phyloP scores from a whole-genome alignment of 35 echinoderm and acorn worm genomes.

The Lytechinus variegatus region DNA sequence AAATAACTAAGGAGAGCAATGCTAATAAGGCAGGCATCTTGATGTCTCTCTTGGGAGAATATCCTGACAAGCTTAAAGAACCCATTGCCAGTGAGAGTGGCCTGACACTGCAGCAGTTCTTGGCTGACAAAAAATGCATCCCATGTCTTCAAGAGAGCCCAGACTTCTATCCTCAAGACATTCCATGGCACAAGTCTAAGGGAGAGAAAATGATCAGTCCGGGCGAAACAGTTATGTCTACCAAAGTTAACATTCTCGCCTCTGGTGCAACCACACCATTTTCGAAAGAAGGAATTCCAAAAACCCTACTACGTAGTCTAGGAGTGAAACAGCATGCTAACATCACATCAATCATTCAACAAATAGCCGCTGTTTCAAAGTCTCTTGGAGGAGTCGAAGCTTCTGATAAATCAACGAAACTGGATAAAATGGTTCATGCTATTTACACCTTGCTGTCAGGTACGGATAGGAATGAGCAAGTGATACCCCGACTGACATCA shows the following conservation, averaged over 20 bases:
- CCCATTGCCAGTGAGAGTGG: neutral
- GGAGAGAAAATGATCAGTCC: neutral
- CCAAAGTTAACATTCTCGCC: neutral
- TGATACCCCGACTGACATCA: neutral
- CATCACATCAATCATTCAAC: neutral
- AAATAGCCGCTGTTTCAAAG: neutral
- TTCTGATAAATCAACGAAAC: neutral
- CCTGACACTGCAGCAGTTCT: neutral
- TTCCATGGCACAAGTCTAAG: neutral
- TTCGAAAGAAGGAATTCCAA: neutral
- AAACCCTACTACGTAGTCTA: neutral
- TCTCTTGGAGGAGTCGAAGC: neutral
- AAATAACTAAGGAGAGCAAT: neutral
- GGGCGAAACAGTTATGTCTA: neutral
- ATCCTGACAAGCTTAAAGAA: neutral
- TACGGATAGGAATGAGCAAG: neutral
- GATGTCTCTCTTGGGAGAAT: neutral
- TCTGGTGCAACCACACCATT: neutral
- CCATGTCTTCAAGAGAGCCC: neutral
- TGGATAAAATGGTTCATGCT: conserved; percentile 6
- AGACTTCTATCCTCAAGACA: neutral
- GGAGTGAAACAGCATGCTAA: neutral
- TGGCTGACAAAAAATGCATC: conserved; percentile 3
- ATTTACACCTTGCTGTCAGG: neutral
- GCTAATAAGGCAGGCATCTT: neutral